phyloP scores from a whole-genome alignment of 2,113 vertebrate genomes.

The Mormyrus lacerda region DNA sequence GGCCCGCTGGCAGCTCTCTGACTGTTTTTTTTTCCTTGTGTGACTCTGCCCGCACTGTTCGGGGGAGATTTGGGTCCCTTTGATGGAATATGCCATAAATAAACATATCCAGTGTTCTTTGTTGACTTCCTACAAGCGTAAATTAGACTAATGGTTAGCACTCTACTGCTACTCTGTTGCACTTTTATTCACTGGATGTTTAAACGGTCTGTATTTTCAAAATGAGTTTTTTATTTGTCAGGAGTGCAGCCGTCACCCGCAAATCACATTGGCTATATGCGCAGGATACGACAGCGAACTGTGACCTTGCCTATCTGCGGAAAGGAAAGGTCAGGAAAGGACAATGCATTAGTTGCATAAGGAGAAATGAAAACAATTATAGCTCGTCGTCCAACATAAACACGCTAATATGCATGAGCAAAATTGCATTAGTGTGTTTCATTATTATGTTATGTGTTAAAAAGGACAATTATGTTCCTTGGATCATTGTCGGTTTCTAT shows the following conservation, averaged over 20 bases:
- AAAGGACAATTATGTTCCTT: not conserved
- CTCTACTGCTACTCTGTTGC: not conserved
- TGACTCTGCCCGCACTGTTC: not conserved
- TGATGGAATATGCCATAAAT: not conserved
- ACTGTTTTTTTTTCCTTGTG: conserved; percentile 31
- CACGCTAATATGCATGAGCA: not conserved
- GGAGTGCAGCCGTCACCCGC: not conserved
- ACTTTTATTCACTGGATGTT: not conserved
- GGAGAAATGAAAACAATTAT: not conserved
- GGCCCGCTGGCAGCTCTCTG: conserved; percentile 31
- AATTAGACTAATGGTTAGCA: not conserved
- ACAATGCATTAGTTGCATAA: not conserved
- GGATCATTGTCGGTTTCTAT: not conserved
- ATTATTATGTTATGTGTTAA: not conserved
- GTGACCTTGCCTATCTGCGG: not conserved
- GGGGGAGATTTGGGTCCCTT: not conserved
- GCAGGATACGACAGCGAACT: not conserved
- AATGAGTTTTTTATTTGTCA: not conserved
- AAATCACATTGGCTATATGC: not conserved
- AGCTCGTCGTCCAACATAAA: not conserved
- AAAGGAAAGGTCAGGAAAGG: not conserved
- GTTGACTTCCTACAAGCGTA: not conserved
- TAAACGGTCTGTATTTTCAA: not conserved
- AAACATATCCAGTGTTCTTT: not conserved
- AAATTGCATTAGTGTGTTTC: not conserved